phyloP scores from a whole-genome alignment of 2,113 vertebrate genomes.

The Saimiri boliviensis region DNA sequence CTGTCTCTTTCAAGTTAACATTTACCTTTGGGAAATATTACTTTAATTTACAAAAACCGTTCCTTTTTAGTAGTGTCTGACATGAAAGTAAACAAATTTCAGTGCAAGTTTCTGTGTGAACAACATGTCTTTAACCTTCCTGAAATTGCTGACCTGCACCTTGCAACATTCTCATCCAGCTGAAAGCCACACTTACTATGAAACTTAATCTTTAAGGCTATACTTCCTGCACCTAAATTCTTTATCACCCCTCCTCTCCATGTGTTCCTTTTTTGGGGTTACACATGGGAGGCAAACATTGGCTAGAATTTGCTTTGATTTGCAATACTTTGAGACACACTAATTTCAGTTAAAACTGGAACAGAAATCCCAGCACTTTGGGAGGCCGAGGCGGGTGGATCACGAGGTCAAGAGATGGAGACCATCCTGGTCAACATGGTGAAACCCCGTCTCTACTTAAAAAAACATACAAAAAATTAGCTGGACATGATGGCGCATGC shows the following conservation, averaged over 20 bases:
- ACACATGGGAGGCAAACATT: not conserved
- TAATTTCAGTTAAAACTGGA: not conserved
- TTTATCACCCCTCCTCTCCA: not conserved
- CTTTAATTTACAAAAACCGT: conserved; percentile 35
- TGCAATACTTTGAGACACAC: not conserved
- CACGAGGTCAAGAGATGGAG: no score
- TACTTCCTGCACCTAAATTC: not conserved
- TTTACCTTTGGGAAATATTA: not conserved
- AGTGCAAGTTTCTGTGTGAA: not conserved
- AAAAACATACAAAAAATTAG: no score
- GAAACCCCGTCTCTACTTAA: no score
- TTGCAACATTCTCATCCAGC: not conserved
- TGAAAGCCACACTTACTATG: not conserved
- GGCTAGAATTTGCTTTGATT: not conserved
- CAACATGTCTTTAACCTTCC: not conserved
- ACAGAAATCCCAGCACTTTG: no score
- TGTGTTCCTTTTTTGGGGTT: not conserved
- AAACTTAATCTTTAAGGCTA: not conserved
- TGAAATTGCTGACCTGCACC: not conserved
- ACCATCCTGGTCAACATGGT: no score
- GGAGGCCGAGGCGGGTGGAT: no score
- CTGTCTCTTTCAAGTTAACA: conserved; percentile 41
- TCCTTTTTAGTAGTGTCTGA: not conserved
- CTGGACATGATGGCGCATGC: no score
- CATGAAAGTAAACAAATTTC: not conserved